Percentiles rank a stretch among this genome's conserved stretches.
phyloP scores from a whole-genome alignment of 1,140 invertebrate species.

The Cataglyphis hispanica region DNA sequence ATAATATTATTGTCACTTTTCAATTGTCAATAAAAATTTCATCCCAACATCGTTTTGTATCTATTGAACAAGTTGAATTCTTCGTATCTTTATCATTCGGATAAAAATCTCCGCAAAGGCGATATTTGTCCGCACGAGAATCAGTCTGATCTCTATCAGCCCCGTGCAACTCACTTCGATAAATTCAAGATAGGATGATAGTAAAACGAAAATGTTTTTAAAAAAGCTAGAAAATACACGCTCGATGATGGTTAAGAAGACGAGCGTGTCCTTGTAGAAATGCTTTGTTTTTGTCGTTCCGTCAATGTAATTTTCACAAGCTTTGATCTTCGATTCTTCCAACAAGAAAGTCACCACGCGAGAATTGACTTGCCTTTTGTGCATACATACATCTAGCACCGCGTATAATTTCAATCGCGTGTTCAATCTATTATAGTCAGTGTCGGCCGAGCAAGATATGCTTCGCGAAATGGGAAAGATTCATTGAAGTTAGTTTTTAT shows the following conservation, averaged over 20 bases:
- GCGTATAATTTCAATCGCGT: conserved; percentile 58
- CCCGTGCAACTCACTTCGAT: conserved; percentile 17
- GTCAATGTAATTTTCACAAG: conserved; percentile 64
- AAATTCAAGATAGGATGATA: conserved; percentile 50
- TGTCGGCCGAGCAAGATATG: conserved; percentile 26
- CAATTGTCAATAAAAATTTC: not conserved
- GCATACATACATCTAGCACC: conserved; percentile 1
- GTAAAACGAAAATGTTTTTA: conserved; percentile 67
- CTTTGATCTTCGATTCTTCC: conserved; percentile 71
- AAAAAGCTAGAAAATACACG: conserved; percentile 49
- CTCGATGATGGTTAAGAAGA: conserved; percentile 59
- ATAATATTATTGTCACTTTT: conserved; percentile 33
- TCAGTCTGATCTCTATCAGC: conserved; percentile 29
- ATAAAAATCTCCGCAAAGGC: conserved; percentile 31
- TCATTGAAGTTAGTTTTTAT: conserved; percentile 18
- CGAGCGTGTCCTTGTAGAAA: conserved; percentile 19
- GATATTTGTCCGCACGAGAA: not conserved
- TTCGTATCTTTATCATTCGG: conserved; percentile 64
- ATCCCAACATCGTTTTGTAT: not conserved
- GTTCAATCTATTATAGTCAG: conserved; percentile 39
- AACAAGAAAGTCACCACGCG: conserved; percentile 2
- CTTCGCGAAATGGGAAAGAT: conserved; percentile 36
- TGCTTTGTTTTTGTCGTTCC: not conserved
- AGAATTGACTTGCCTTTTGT: conserved; percentile 40
- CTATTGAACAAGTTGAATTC: conserved; percentile 50